A percentile compares a stretch with the other conserved stretches of the same genome.
phyloP scores from a whole-genome alignment of 1,140 invertebrate genomes.

The Vanessa atalanta region DNA sequence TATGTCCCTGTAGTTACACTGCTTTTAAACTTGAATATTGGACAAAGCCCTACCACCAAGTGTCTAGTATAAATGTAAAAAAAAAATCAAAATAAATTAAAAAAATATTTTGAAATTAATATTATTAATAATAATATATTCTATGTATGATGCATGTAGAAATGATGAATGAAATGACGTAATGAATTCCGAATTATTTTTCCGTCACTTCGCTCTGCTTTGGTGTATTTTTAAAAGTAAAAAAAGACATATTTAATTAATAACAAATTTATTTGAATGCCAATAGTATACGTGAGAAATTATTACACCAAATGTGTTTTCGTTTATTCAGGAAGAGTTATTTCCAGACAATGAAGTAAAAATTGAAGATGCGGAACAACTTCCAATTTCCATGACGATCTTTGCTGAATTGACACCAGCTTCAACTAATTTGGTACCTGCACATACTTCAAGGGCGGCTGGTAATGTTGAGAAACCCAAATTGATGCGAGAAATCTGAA shows the following conservation, averaged over 20 bases:
- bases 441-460: conserved; percentile 63
- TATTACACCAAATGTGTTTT: not conserved
- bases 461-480: conserved; percentile 59
- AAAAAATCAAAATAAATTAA: too few relatives aligned
- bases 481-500: conserved; percentile 65
- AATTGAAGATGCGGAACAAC: conserved; percentile 57
- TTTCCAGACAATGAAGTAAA: conserved; percentile 44
- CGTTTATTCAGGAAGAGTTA: conserved; percentile 15
- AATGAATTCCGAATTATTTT: too few relatives aligned
- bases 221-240: too few relatives aligned
- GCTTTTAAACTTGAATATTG: too few relatives aligned
- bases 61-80: too few relatives aligned
- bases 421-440: conserved; percentile 53
- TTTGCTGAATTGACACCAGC: conserved; percentile 55
- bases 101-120: too few relatives aligned
- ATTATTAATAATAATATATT: too few relatives aligned
- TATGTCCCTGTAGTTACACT: too few relatives aligned
- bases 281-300: not conserved
- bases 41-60: too few relatives aligned
- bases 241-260: not conserved
- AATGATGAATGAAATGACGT: too few relatives aligned
- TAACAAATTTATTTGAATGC: not conserved
- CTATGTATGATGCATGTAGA: too few relatives aligned
- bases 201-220: too few relatives aligned
- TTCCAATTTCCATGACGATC: conserved; percentile 61